Base-by-base conservation (phyloP, 2,113 vertebrate species). In the Crotalus viridis region DNA sequence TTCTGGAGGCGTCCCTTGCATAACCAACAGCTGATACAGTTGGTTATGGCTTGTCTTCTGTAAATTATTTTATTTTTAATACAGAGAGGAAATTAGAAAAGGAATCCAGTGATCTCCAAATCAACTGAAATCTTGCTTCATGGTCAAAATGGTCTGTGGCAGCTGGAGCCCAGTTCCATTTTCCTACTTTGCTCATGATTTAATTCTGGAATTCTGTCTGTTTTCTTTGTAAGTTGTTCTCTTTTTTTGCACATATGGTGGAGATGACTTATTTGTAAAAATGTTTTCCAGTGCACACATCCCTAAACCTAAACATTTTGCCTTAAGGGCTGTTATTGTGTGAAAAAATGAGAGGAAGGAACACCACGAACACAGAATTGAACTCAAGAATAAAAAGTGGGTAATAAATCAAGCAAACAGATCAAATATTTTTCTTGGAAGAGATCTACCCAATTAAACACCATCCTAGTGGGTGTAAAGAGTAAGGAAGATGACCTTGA, bases 11-110 rank as follows among this genome's bases (percentile, higher is more conserved):
- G 54, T 93, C 92, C 74, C 87, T 94, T 92, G 90, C 0, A 0
- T 95, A 96, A 92, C 46, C 10, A 19, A 85, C 90, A 94, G 91
- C 94, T 94, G 92, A 92, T 95, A 88, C 89, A 91, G 92, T 92
- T 1, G 85, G 85, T 43, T 10, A 94, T 93, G 89, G 89, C 94
- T 95, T 92, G 93, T 88, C 39, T 90, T 95, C 61, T 92, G 90
- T 90, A 94, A 96, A 91, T 54, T n/a, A 88, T 88, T 57, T 94
- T 94, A 39, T 81, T 74, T 74, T 86, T 24, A 94, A 61, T 4
- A 74, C 87, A 56, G 64, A 69, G 93, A 90, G 24, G n/a, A 21
- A 81, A 10, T 61, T 13, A 1, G 28, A 10, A 91, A 93, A 87
- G 17, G 57, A 88, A 28, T 19, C 90, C 61, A 94, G 74, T 13